Percentiles rank a stretch among this genome's conserved stretches.
phyloP scores from a whole-genome alignment of 1,140 invertebrate genomes.

The Diplogasteroides magnus region DNA sequence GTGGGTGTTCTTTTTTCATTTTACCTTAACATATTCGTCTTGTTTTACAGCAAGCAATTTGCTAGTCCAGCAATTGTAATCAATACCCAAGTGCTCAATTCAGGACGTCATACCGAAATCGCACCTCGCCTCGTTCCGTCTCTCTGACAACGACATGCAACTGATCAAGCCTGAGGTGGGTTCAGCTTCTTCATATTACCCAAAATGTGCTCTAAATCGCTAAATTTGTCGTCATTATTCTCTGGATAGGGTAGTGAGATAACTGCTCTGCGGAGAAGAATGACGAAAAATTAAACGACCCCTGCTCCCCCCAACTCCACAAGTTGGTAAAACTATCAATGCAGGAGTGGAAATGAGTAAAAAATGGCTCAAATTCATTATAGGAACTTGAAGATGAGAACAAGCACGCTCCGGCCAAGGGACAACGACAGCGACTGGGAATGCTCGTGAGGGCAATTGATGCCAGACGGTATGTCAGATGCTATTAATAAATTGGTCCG shows the following conservation, averaged over 20 bases:
- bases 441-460: conserved; percentile 22
- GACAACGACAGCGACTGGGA: conserved; percentile 25
- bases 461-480: conserved; percentile 6
- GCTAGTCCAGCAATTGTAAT: too few relatives aligned
- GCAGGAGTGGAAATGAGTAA: conserved; percentile 2
- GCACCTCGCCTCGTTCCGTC: conserved; percentile 46
- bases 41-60: too few relatives aligned
- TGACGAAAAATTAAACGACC: too few relatives aligned
- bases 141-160: conserved; percentile 52
- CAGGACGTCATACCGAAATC: conserved; percentile 53
- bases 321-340: too few relatives aligned
- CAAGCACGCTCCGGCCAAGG: conserved; percentile 27
- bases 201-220: too few relatives aligned
- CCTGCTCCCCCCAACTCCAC: too few relatives aligned
- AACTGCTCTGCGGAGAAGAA: too few relatives aligned
- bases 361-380: conserved; percentile 18
- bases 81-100: conserved; percentile 11
- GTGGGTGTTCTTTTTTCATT: conserved; percentile 20
- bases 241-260: too few relatives aligned
- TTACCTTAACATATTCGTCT: too few relatives aligned
- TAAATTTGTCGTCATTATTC: too few relatives aligned
- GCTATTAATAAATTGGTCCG: too few relatives aligned
- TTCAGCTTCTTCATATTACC: too few relatives aligned
- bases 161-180: conserved; percentile 43
- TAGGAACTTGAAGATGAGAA: conserved; percentile 32